Conservation (phyloP, 2,797 vertebrate species). For the Liparis tanakae region DNA sequence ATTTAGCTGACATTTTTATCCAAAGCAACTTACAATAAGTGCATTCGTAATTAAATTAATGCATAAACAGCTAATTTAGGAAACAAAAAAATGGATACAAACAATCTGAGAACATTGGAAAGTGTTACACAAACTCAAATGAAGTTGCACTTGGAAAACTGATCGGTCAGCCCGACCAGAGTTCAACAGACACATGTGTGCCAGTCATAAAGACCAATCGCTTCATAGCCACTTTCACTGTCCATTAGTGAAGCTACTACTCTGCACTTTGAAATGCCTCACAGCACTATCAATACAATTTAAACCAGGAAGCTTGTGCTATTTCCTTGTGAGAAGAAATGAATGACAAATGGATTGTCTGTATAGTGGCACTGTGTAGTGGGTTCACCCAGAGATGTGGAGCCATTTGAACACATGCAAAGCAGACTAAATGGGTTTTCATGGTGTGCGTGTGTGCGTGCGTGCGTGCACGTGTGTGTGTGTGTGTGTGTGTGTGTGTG, state of each 20-base stretch:
- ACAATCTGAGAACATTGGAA: background rate
- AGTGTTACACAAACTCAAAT: constrained; percentile 14
- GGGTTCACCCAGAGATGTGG: constrained; percentile 46
- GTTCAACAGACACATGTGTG: constrained; percentile 36
- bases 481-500: constrained; percentile 14
- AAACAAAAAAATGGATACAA: constrained; percentile 10
- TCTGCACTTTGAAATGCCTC: constrained; percentile 58
- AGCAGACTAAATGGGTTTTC: constrained; percentile 54
- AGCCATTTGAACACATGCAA: constrained; percentile 59
- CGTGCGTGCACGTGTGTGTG: constrained; percentile 1
- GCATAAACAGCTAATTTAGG: background rate
- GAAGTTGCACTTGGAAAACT: constrained; percentile 17
- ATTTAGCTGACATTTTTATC: too few relatives aligned
- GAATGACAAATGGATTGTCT: constrained; percentile 67
- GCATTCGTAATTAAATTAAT: background rate
- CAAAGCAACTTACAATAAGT: too few relatives aligned
- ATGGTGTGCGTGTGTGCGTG: constrained; percentile 18
- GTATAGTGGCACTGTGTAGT: constrained; percentile 40
- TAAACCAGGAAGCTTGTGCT: constrained; percentile 58
- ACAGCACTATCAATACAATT: constrained; percentile 58
- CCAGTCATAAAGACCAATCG: constrained; percentile 59
- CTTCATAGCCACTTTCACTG: constrained; percentile 58
- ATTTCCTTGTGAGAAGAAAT: constrained; percentile 62
- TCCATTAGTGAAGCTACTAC: constrained; percentile 70
- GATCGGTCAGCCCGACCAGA: constrained; percentile 9